These are phyloP conservation scores for Idaea dimidiata DNA, from an alignment of 2,888 invertebrate genomes.

Conservation along the genomic window DNA sequence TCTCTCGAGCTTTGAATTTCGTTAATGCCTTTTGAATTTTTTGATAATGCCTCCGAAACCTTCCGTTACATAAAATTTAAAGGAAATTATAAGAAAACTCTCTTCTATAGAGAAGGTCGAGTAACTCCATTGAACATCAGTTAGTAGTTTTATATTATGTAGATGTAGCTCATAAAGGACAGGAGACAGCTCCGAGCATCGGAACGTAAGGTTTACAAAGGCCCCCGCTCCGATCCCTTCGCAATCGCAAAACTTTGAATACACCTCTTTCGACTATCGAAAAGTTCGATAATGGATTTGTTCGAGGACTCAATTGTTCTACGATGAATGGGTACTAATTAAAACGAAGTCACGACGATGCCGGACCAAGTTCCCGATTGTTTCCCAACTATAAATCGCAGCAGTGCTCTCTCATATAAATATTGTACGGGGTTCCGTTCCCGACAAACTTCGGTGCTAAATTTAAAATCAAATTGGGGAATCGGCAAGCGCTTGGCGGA, in stretches of 20 bases:
- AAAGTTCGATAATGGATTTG: conserved; percentile 80
- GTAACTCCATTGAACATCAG: conserved; percentile 31
- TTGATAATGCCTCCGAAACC: conserved; percentile 48
- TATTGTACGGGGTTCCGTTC: conserved; percentile 55
- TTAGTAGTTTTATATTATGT: conserved; percentile 37
- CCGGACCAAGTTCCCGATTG: conserved; percentile 74
- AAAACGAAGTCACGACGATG: conserved; percentile 78
- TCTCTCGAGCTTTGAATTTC: conserved; percentile 46
- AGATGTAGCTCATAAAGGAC: conserved; percentile 37
- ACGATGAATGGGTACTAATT: conserved; percentile 81
- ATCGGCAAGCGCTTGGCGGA: conserved; percentile 42
- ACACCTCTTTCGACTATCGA: conserved; percentile 78
- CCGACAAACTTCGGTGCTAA: conserved; percentile 67
- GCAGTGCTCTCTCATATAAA: conserved; percentile 67
- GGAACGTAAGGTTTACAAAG: conserved; percentile 53
- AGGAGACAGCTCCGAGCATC: conserved; percentile 42
- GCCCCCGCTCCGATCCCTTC: conserved; percentile 52
- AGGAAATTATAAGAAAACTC: conserved; percentile 46
- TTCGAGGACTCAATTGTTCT: conserved; percentile 77
- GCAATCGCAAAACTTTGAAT: conserved; percentile 69
- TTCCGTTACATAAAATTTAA: conserved; percentile 43
- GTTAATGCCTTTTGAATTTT: conserved; percentile 51
- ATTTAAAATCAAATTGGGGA: conserved; percentile 70
- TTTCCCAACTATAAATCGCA: conserved; percentile 75
- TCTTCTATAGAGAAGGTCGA: conserved; percentile 14